phyloP scores from a whole-genome alignment of 2,113 vertebrate species.

The Enhydra lutris region DNA sequence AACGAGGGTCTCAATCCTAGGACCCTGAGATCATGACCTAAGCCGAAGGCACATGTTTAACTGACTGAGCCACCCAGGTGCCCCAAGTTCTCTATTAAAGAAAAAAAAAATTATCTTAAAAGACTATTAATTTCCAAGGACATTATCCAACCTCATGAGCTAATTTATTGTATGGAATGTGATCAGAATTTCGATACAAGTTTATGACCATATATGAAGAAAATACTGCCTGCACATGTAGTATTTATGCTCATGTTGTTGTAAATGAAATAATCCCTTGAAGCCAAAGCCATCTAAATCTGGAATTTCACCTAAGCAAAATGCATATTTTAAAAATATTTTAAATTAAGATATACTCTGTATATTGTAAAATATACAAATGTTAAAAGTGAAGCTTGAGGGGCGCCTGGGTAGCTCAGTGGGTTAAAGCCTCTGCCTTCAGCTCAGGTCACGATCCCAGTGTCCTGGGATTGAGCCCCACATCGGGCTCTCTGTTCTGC shows the following conservation, averaged over 20 bases:
- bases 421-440: too few relatives aligned
- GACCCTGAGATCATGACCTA: too few relatives aligned
- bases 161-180: not conserved
- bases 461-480: too few relatives aligned
- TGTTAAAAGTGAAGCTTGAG: not conserved
- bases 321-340: not conserved
- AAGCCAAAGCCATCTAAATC: not conserved
- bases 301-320: conserved; percentile 32
- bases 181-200: not conserved
- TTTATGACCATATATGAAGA: not conserved
- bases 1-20: too few relatives aligned
- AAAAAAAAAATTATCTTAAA: not conserved
- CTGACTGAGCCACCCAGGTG: too few relatives aligned
- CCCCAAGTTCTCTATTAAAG: too few relatives aligned
- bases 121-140: not conserved
- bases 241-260: not conserved
- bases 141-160: not conserved
- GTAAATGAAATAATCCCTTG: not conserved
- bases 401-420: too few relatives aligned
- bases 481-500: too few relatives aligned
- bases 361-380: not conserved
- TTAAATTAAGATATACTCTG: not conserved
- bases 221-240: not conserved
- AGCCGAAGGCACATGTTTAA: too few relatives aligned
- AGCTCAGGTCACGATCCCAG: too few relatives aligned